Evolutionary conservation across 2,797 vertebrate species (phyloP).

Genomic region (Phylloscopus collybita): DNA sequence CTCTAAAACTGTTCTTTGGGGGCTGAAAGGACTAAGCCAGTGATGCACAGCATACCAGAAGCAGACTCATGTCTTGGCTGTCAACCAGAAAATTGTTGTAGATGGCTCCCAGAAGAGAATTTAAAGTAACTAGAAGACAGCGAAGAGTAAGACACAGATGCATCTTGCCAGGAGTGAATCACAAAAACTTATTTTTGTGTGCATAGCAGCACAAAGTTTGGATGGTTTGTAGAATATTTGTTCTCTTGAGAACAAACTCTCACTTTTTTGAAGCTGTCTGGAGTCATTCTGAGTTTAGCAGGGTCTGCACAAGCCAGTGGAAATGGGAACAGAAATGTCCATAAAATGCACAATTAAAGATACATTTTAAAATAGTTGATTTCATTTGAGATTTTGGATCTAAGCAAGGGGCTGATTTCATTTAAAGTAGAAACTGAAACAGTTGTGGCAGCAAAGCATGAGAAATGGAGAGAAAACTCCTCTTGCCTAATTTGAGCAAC

Average conservation of each 20-base stretch:
- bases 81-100: neutral
- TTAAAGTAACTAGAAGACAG: neutral
- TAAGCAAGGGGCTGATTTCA: neutral
- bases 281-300: neutral
- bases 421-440: neutral
- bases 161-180: neutral
- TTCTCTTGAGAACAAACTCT: neutral
- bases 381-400: neutral
- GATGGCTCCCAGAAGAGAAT: neutral
- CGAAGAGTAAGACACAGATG: neutral
- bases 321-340: neutral
- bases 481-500: neutral
- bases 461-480: neutral
- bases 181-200: neutral
- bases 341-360: neutral
- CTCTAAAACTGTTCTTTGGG: neutral
- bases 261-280: neutral
- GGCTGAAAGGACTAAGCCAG: neutral
- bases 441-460: neutral
- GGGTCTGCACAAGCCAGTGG: neutral
- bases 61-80: neutral
- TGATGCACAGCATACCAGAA: neutral
- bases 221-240: neutral
- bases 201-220: neutral
- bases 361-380: rapidly evolving